phyloP scores from a whole-genome alignment of 2,113 vertebrate species.

The Mixornis gularis region DNA sequence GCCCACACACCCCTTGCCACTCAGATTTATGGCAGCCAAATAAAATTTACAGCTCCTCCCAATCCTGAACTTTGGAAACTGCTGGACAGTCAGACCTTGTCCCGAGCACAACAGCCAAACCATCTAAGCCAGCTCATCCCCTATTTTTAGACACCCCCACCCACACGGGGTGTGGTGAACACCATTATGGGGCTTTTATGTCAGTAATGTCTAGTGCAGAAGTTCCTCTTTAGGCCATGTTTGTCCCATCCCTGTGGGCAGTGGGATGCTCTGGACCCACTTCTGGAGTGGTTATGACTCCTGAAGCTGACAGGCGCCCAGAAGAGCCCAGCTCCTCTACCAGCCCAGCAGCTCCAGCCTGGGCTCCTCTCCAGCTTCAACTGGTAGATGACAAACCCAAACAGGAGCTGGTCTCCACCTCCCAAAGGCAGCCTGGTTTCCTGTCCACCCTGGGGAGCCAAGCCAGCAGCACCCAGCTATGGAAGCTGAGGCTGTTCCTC shows the following conservation, averaged over 20 bases:
- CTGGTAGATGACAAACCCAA: neutral
- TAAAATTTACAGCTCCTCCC: neutral
- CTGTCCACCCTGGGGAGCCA: neutral
- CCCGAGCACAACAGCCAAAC: neutral
- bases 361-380: slow-evolving; percentile 22
- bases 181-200: neutral
- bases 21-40: neutral
- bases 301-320: neutral
- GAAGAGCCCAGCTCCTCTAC: neutral
- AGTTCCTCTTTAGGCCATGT: neutral
- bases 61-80: neutral
- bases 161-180: slow-evolving; percentile 41
- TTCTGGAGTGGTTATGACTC: neutral
- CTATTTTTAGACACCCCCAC: slow-evolving; percentile 46
- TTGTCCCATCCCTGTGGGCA: neutral
- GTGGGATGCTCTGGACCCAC: neutral
- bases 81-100: neutral
- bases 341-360: neutral
- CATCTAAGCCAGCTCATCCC: slow-evolving; percentile 15
- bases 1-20: neutral
- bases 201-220: neutral
- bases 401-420: neutral
- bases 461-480: neutral
- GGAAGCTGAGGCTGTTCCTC: neutral
- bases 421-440: neutral